phyloP scores from a whole-genome alignment of 2,888 invertebrate genomes.

The Sepiola atlantica region DNA sequence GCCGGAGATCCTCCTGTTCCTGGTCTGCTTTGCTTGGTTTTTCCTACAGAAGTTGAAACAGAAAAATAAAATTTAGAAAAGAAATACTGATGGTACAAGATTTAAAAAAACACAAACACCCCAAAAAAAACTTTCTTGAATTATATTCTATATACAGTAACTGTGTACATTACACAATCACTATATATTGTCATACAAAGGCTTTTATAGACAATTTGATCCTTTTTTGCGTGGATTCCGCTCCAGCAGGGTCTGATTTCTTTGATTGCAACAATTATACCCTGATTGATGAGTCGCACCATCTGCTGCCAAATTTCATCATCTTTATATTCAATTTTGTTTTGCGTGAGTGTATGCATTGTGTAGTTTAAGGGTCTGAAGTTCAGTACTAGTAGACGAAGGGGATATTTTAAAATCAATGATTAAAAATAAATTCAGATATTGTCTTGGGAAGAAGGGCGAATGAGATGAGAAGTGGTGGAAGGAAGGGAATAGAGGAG shows the following conservation, averaged over 20 bases:
- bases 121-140: not conserved
- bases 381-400: too few species aligned
- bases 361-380: too few species aligned
- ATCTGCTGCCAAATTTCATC: not conserved
- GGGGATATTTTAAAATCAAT: too few species aligned
- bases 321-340: too few species aligned
- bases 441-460: not conserved
- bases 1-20: conserved; percentile 60
- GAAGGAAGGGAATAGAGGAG: not conserved
- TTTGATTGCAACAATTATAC: not conserved
- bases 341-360: too few species aligned
- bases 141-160: too few species aligned
- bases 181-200: too few species aligned
- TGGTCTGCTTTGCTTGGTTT: conserved; percentile 51
- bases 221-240: too few species aligned
- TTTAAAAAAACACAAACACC: not conserved
- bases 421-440: too few species aligned
- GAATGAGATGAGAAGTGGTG: not conserved
- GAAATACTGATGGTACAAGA: not conserved
- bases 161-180: too few species aligned
- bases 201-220: too few species aligned
- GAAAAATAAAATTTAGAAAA: not conserved
- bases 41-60: not conserved
- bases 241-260: too few species aligned
- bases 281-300: not conserved